These are phyloP conservation scores for Helicoverpa zea DNA, from an alignment of 1,140 invertebrate species.

Conservation along the genomic window DNA sequence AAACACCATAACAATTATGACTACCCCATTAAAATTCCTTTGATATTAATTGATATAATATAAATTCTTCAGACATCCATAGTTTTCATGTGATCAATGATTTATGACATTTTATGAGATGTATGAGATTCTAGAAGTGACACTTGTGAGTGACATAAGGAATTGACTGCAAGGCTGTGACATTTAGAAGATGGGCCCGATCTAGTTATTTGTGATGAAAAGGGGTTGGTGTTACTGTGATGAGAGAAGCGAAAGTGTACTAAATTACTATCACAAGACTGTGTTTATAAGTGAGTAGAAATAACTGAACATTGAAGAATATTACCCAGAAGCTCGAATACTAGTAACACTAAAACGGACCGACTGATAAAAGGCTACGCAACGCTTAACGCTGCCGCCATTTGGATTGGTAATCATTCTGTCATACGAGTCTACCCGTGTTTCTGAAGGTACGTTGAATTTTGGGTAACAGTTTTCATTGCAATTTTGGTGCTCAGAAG, in stretches of 20 bases:
- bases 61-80: constrained; percentile 9
- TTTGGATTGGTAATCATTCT: too few relatives aligned
- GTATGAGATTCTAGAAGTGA: neutral
- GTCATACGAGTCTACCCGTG: too few relatives aligned
- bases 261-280: neutral
- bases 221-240: neutral
- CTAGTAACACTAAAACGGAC: too few relatives aligned
- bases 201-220: constrained; percentile 28
- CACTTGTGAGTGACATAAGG: neutral
- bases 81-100: constrained; percentile 7
- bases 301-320: too few relatives aligned
- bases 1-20: constrained; percentile 9
- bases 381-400: too few relatives aligned
- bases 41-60: neutral
- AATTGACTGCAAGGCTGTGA: constrained; percentile 13
- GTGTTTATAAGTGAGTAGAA: too few relatives aligned
- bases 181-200: constrained; percentile 36
- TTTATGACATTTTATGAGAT: constrained; percentile 1
- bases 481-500: too few relatives aligned
- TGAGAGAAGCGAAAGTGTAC: neutral
- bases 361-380: too few relatives aligned
- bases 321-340: too few relatives aligned
- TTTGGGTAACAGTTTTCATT: too few relatives aligned
- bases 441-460: too few relatives aligned
- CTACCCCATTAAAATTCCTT: neutral